Base-by-base conservation (phyloP, 2,113 vertebrate genomes). In the Lepidothrix coronata region DNA sequence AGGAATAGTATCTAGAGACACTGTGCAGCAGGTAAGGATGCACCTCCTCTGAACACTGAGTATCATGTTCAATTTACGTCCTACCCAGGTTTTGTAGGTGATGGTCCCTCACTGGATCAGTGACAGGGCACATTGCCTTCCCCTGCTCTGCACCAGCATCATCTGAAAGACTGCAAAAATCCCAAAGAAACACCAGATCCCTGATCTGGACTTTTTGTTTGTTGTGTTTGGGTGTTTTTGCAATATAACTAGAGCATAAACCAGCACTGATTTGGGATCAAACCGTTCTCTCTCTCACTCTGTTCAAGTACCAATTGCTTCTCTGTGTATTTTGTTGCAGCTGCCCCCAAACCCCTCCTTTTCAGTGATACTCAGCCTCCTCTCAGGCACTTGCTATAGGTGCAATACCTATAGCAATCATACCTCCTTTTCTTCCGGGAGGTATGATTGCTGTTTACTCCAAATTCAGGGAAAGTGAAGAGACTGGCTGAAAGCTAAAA, bases 81-180 rank as follows among this genome's bases (percentile, higher is more conserved):
- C 24, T 49, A 3, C 1, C 2, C 0, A 2, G 27, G 7, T 18
- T 71, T 52, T 61, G 37, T 12, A 52, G 33, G 21, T 11, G 19
- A 48, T 18, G 14, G 20, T 43, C 58, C 12, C 70, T n/a, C 48
- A 13, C 25, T 41, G 8, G 21, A 21, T 33, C 31, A 39, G 52
- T 30, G 14, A 62, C 7, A 76, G 14, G 12, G 15, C 21, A 68
- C 0, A 1, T 41, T 23, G 46, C 31, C 13, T 73, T 83, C 31
- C 11, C 30, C 37, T 61, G 10, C 33, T 75, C 52, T 70, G 28
- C 2, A 0, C 25, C 46, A 46, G 17, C 3, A 2, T 63, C 46
- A 79, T 8, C 23, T 1, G 1, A 88, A 83, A 87, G 33, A 25
- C 51, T 30, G 9, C 19, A 85, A 82, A 95, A 72, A 77, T 39